Evolutionary conservation across 2,797 vertebrate species (phyloP).

Genomic region (Tapirus indicus): DNA sequence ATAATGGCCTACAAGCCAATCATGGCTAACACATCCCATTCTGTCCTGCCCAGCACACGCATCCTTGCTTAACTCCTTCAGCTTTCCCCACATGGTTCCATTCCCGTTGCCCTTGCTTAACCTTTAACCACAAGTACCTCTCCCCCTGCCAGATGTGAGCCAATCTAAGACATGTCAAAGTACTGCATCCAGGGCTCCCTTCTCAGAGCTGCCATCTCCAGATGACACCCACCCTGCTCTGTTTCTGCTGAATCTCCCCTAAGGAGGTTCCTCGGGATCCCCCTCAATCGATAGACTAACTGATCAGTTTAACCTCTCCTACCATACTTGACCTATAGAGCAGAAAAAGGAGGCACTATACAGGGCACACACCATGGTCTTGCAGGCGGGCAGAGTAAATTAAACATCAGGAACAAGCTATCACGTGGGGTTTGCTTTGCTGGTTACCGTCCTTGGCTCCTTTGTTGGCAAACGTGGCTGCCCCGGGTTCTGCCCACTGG

Average conservation of each 20-base stretch:
- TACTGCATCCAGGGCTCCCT: accelerated
- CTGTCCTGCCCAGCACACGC: not conserved
- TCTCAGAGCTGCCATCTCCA: not conserved
- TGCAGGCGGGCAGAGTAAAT: accelerated
- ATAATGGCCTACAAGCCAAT: not conserved
- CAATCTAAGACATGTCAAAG: accelerated
- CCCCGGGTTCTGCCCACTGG: not conserved
- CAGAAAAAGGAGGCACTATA: accelerated
- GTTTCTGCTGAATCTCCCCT: not conserved
- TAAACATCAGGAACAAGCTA: too few relatives aligned
- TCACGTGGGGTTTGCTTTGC: accelerated
- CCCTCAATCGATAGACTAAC: accelerated
- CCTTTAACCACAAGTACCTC: not conserved
- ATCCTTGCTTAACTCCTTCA: not conserved
- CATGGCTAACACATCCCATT: too few relatives aligned
- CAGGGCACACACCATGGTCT: accelerated
- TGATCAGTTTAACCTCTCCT: accelerated
- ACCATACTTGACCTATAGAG: too few relatives aligned
- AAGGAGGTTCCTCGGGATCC: not conserved
- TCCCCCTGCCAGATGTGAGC: not conserved
- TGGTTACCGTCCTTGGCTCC: not conserved
- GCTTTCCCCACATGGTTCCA: not conserved
- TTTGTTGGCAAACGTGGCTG: not conserved
- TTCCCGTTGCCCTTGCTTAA: not conserved
- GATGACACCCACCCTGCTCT: too few relatives aligned